phyloP scores from a whole-genome alignment of 2,888 invertebrate genomes.

The Dilophus febrilis region DNA sequence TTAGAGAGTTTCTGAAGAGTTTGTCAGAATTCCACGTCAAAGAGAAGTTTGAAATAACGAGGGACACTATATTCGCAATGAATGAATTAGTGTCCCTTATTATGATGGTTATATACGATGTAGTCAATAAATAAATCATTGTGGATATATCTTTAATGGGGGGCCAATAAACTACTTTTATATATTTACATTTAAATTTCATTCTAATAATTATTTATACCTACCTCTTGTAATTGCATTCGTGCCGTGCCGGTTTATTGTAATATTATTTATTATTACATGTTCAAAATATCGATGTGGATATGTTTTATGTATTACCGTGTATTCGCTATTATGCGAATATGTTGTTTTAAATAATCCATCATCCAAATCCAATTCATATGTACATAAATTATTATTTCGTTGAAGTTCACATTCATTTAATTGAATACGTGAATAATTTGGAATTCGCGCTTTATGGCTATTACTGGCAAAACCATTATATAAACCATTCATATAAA shows the following conservation, averaged over 20 bases:
- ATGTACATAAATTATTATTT: constrained; percentile 25
- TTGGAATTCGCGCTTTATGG: constrained; percentile 41
- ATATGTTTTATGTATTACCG: constrained; percentile 33
- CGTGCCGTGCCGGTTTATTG: constrained; percentile 20
- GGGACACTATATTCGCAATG: too few relatives aligned
- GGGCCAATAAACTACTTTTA: too few relatives aligned
- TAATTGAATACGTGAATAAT: constrained; percentile 34
- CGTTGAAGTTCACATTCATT: not conserved
- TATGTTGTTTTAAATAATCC: constrained; percentile 30
- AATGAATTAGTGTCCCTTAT: too few relatives aligned
- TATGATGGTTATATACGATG: too few relatives aligned
- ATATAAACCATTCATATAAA: constrained; percentile 42
- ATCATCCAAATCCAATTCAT: constrained; percentile 27
- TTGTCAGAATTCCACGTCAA: too few relatives aligned
- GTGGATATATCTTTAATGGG: too few relatives aligned
- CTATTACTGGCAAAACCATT: constrained; percentile 38
- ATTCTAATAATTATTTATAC: too few relatives aligned
- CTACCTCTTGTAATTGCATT: too few relatives aligned
- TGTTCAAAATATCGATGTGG: constrained; percentile 34
- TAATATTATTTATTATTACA: constrained; percentile 33
- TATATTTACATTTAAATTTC: too few relatives aligned
- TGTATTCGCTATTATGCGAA: constrained; percentile 32
- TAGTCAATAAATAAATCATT: too few relatives aligned
- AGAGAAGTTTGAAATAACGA: too few relatives aligned
- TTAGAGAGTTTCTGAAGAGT: too few relatives aligned